phyloP scores from a whole-genome alignment of 2,797 vertebrate species.

The Holocentrus rufus region DNA sequence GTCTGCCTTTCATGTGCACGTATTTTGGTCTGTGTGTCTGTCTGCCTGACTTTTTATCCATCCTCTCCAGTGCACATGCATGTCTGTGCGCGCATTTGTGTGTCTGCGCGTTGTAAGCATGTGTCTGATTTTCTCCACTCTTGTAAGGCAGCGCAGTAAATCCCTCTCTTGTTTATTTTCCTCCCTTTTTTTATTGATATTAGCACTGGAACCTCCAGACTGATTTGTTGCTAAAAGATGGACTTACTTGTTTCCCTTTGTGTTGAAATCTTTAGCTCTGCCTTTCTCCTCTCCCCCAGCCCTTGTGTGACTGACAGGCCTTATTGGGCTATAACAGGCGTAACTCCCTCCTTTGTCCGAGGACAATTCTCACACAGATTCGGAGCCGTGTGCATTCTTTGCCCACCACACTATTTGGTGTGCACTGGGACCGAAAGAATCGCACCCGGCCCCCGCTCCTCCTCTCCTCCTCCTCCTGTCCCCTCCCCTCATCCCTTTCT shows the following conservation, averaged over 20 bases:
- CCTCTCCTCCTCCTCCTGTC: constrained; percentile 86
- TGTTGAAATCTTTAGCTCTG: constrained; percentile 96
- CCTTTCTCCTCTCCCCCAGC: constrained; percentile 91
- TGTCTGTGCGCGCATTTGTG: constrained; percentile 18
- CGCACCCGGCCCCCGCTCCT: constrained; percentile 91
- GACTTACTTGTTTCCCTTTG: constrained; percentile 99
- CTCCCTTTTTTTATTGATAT: constrained; percentile 91
- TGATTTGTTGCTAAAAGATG: constrained; percentile 99
- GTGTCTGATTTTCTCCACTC: constrained; percentile 62
- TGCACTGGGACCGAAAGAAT: constrained; percentile 95
- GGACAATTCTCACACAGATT: constrained; percentile 99
- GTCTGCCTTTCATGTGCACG: not conserved
- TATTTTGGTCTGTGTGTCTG: constrained; percentile 7
- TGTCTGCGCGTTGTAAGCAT: constrained; percentile 52
- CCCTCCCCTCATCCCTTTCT: constrained; percentile 84
- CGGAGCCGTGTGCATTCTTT: constrained; percentile 96
- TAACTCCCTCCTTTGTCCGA: constrained; percentile 96
- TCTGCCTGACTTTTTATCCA: constrained; percentile 8
- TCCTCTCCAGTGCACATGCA: not conserved
- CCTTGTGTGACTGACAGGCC: constrained; percentile 99
- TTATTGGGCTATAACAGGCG: constrained; percentile 99
- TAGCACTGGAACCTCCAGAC: constrained; percentile 91
- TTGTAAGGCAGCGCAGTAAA: constrained; percentile 81
- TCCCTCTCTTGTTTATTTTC: constrained; percentile 92
- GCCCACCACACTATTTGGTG: constrained; percentile 94